Conservation (phyloP, 2,888 invertebrate genomes). For the Encarsia formosa region DNA sequence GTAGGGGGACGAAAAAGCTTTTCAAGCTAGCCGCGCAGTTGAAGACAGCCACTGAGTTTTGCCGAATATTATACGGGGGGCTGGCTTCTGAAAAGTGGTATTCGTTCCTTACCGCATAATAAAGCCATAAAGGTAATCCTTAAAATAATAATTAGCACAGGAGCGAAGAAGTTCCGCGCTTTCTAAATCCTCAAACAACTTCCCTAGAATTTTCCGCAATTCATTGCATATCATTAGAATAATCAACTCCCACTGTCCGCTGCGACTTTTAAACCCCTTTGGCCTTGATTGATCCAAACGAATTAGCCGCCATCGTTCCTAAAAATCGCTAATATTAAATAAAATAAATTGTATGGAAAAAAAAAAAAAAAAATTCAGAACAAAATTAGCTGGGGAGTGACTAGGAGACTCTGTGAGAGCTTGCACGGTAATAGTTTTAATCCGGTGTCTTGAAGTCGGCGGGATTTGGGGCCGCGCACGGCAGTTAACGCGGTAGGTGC, state of each 20-base stretch:
- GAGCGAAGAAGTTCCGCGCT: conserved; percentile 29
- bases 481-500: conserved; percentile 49
- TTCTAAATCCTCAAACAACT: conserved; percentile 1
- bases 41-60: no score
- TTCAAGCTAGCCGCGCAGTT: no score
- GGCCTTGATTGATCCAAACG: no score
- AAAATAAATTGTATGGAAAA: neutral
- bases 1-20: no score
- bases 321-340: no score
- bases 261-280: no score
- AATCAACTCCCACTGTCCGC: conserved; percentile 16
- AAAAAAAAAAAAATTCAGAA: neutral
- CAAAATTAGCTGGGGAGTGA: neutral
- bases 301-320: no score
- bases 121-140: conserved; percentile 52
- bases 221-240: conserved; percentile 13
- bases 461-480: conserved; percentile 48
- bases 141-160: conserved; percentile 50
- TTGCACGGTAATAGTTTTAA: conserved; percentile 48
- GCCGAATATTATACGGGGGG: conserved; percentile 38
- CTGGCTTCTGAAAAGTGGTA: neutral
- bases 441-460: conserved; percentile 51
- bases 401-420: neutral
- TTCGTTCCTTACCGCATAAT: conserved; percentile 44
- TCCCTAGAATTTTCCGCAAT: conserved; percentile 1